These are phyloP conservation scores for Sitobion miscanthi DNA, from an alignment of 1,140 invertebrate species.

Conservation along the genomic window DNA sequence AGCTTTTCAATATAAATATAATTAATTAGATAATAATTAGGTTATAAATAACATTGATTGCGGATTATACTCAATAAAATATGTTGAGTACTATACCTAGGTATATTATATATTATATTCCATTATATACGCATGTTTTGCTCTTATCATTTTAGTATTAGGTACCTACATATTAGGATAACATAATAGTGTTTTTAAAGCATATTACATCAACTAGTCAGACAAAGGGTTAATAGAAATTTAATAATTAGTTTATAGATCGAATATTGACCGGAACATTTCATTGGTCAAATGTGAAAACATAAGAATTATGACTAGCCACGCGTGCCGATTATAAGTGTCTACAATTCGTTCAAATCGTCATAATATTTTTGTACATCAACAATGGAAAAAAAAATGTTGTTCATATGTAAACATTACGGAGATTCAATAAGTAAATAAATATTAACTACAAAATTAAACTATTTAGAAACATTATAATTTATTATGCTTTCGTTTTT, in stretches of 20 bases:
- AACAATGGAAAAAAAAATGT: neutral
- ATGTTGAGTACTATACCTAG: neutral
- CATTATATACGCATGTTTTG: neutral
- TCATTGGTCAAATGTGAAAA: constrained; percentile 21
- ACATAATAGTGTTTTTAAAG: neutral
- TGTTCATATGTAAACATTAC: neutral
- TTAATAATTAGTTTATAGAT: neutral
- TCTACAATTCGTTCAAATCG: neutral
- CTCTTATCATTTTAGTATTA: neutral
- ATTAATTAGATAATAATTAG: neutral
- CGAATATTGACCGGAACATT: neutral
- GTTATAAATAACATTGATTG: neutral
- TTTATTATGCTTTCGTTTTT: neutral
- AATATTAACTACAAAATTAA: neutral
- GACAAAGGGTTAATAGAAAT: neutral
- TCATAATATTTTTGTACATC: neutral
- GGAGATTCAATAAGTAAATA: neutral
- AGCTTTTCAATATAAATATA: neutral
- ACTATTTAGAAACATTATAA: neutral
- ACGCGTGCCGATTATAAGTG: neutral
- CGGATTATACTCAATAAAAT: neutral
- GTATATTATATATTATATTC: neutral
- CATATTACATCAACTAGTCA: neutral
- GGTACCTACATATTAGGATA: neutral
- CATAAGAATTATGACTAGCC: neutral